phyloP scores from a whole-genome alignment of 2,113 vertebrate species.

The Solea solea region DNA sequence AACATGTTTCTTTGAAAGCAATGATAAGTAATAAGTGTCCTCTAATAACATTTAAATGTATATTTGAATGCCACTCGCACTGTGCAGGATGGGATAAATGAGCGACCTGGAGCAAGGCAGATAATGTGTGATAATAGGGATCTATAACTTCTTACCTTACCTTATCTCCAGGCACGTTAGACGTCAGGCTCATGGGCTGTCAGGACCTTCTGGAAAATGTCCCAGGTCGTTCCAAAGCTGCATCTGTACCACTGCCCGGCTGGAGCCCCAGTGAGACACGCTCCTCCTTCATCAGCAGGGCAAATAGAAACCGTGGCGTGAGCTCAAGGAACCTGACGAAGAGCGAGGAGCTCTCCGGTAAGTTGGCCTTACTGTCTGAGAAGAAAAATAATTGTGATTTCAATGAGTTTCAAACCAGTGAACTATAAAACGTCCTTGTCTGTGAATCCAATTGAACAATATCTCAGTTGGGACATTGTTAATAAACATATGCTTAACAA shows the following conservation, averaged over 20 bases:
- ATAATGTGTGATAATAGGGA: neutral
- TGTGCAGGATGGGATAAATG: neutral
- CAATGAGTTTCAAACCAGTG: neutral
- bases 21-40: neutral
- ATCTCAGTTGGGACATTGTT: neutral
- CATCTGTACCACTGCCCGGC: slow-evolving; percentile 88
- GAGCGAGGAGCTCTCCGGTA: slow-evolving; percentile 95
- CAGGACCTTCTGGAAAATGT: slow-evolving; percentile 98
- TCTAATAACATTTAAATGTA: neutral
- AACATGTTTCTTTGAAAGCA: neutral
- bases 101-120: neutral
- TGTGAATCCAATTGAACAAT: neutral
- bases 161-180: slow-evolving; percentile 88
- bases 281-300: slow-evolving; percentile 95
- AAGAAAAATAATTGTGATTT: neutral
- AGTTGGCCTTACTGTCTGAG: slow-evolving; percentile 21
- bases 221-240: slow-evolving; percentile 95
- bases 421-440: neutral
- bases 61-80: neutral
- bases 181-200: slow-evolving; percentile 99
- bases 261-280: slow-evolving; percentile 98
- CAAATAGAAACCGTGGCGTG: slow-evolving; percentile 90
- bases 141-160: neutral
- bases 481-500: neutral
- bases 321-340: slow-evolving; percentile 93